Conservation (phyloP, 2,888 invertebrate species). For the Zhuqinia jingwanae region DNA sequence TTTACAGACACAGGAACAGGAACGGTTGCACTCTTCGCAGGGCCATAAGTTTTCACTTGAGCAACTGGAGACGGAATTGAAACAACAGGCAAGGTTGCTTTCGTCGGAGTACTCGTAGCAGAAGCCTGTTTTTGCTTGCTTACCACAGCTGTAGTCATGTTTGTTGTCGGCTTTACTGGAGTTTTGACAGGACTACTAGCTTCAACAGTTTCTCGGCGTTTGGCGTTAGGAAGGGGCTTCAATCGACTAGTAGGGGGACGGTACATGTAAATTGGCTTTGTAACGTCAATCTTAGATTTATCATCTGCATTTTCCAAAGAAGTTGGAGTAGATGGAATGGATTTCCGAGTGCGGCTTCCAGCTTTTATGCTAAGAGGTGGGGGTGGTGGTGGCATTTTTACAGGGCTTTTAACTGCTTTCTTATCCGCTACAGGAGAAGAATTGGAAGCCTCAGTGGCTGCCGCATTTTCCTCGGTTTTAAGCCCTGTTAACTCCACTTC, state of each 20-base stretch:
- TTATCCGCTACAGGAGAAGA: background rate
- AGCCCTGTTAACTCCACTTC: too few relatives aligned
- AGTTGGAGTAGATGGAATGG: constrained; percentile 50
- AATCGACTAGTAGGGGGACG: constrained; percentile 75
- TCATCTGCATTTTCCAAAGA: constrained; percentile 41
- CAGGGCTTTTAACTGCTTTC: constrained; percentile 41
- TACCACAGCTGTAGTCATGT: background rate
- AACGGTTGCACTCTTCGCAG: constrained; percentile 65
- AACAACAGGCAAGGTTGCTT: constrained; percentile 58
- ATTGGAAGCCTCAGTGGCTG: constrained; percentile 7
- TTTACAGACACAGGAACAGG: constrained; percentile 3
- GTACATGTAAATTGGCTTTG: constrained; percentile 49
- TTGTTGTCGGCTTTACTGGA: background rate
- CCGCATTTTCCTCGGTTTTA: constrained; percentile 17
- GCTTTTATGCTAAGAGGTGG: constrained; percentile 66
- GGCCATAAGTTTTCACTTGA: constrained; percentile 75
- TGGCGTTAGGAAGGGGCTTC: constrained; percentile 74
- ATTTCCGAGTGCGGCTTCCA: constrained; percentile 71
- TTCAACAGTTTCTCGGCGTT: constrained; percentile 59
- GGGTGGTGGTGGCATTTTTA: constrained; percentile 56
- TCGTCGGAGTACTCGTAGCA: constrained; percentile 32
- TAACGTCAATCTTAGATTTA: constrained; percentile 36
- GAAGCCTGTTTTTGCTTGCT: constrained; percentile 22
- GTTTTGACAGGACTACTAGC: constrained; percentile 22
- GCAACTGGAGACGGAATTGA: constrained; percentile 59